Evolutionary conservation across 1,140 invertebrate genomes (phyloP).

Genomic region (Leptonema lineaticorne): DNA sequence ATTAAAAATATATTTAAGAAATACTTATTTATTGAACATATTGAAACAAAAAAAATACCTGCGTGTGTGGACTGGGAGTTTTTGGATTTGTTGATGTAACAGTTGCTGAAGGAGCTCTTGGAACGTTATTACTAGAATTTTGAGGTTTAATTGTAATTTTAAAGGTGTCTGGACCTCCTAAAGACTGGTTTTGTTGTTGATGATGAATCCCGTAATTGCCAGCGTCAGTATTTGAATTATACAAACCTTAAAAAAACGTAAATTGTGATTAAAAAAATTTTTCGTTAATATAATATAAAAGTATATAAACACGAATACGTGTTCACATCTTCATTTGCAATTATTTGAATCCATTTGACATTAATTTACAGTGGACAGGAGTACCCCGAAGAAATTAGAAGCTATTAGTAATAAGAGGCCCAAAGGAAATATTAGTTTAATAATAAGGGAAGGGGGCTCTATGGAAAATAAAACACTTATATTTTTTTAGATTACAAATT

Average conservation of each 20-base stretch:
- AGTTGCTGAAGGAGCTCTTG: conserved; percentile 50
- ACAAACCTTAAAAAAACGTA: conserved; percentile 30
- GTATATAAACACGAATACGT: no score
- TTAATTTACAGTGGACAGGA: no score
- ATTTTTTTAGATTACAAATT: no score
- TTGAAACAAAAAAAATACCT: conserved; percentile 45
- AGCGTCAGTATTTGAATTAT: conserved; percentile 7
- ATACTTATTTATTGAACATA: not conserved
- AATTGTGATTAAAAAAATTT: not conserved
- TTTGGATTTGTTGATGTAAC: conserved; percentile 80
- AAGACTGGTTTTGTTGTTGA: conserved; percentile 5
- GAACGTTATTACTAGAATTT: conserved; percentile 47
- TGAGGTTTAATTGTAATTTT: conserved; percentile 55
- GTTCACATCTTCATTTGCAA: no score
- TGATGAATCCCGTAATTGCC: conserved; percentile 24
- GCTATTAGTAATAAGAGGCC: no score
- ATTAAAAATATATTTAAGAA: not conserved
- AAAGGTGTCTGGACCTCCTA: conserved; percentile 43
- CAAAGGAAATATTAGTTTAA: no score
- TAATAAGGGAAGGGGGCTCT: no score
- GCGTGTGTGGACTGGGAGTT: conserved; percentile 72
- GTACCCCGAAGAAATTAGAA: no score
- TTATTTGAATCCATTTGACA: no score
- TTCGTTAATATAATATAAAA: no score
- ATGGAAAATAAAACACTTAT: no score